Percentiles rank a stretch among this genome's conserved stretches.
phyloP scores from a whole-genome alignment of 1,140 invertebrate species.

The Zophobas atratus region DNA sequence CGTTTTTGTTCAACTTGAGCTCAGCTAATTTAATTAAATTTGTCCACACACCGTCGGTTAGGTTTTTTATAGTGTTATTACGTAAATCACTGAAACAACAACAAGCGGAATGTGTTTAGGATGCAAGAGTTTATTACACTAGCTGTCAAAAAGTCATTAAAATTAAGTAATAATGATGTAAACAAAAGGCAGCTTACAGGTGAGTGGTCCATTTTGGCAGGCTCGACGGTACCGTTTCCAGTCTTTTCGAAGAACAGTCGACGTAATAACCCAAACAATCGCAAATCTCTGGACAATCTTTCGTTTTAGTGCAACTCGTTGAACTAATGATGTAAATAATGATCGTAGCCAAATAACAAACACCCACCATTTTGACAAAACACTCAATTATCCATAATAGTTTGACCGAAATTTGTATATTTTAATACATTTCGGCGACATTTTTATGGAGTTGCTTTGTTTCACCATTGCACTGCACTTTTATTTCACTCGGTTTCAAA shows the following conservation, averaged over 20 bases:
- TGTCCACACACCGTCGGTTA: conserved; percentile 80
- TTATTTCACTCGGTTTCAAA: conserved; percentile 34
- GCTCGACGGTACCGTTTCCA: conserved; percentile 71
- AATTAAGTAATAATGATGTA: conserved; percentile 43
- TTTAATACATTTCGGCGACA: conserved; percentile 45
- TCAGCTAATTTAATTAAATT: conserved; percentile 81
- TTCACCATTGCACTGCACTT: conserved; percentile 25
- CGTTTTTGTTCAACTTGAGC: conserved; percentile 88
- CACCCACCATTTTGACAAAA: conserved; percentile 67
- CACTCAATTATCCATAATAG: conserved; percentile 63
- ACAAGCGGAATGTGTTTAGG: conserved; percentile 40
- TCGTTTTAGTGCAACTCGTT: conserved; percentile 64
- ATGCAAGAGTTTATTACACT: background rate
- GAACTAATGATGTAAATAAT: conserved; percentile 61
- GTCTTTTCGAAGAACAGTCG: conserved; percentile 74
- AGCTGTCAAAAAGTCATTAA: conserved; percentile 2
- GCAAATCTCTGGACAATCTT: conserved; percentile 73
- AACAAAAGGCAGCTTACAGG: conserved; percentile 70
- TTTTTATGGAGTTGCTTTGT: conserved; percentile 44
- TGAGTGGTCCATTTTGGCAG: conserved; percentile 75
- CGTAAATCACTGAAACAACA: conserved; percentile 78
- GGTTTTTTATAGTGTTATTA: conserved; percentile 79
- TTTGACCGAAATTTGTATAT: conserved; percentile 54
- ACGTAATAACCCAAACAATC: conserved; percentile 73
- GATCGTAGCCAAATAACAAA: conserved; percentile 62